Percentiles rank a stretch among this genome's conserved stretches.
Evolutionary conservation across 2,797 vertebrate species (phyloP).

Genomic region (Cygnus olor): DNA sequence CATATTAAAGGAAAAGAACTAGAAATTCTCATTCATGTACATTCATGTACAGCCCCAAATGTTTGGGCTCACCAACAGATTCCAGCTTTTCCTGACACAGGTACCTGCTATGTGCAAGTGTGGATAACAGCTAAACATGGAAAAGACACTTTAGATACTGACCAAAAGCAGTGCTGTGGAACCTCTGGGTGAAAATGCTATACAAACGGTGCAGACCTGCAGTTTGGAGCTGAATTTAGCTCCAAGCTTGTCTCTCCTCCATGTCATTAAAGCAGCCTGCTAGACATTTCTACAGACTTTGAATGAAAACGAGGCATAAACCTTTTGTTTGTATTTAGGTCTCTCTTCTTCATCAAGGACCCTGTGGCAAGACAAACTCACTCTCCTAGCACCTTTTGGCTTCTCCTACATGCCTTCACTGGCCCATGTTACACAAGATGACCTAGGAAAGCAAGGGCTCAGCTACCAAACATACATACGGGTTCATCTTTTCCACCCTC

Average conservation of each 20-base stretch:
- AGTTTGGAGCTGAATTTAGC: not conserved
- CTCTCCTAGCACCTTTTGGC: not conserved
- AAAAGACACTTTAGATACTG: not conserved
- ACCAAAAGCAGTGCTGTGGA: not conserved
- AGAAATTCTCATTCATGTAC: not conserved
- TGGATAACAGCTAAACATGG: not conserved
- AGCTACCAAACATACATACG: conserved; percentile 70
- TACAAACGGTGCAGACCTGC: not conserved
- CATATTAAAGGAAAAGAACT: not conserved
- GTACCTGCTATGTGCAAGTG: not conserved
- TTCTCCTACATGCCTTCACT: not conserved
- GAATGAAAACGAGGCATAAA: not conserved
- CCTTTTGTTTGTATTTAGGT: not conserved
- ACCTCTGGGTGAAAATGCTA: not conserved
- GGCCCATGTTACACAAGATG: not conserved
- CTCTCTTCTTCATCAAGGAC: not conserved
- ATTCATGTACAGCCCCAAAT: not conserved
- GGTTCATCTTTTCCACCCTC: conserved; percentile 80
- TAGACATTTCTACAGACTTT: not conserved
- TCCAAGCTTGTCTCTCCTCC: not conserved
- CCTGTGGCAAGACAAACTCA: not conserved
- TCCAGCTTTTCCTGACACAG: not conserved
- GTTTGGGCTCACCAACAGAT: not conserved
- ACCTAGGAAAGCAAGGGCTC: not conserved
- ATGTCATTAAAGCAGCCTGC: not conserved